These are phyloP conservation scores for Pseudomyrmex pallidus DNA, from an alignment of 1,140 invertebrate genomes.

Conservation along the genomic window DNA sequence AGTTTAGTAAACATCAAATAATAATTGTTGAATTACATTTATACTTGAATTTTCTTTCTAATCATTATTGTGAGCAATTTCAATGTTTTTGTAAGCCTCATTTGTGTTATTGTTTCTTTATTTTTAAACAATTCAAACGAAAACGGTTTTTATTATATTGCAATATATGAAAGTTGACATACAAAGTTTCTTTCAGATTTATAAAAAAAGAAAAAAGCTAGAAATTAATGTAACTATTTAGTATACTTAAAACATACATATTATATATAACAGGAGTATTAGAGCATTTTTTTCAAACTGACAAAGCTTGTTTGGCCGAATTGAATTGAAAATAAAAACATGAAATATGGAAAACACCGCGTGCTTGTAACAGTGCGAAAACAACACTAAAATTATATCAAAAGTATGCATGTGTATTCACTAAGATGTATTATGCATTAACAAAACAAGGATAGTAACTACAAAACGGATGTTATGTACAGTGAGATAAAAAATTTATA, in stretches of 20 bases:
- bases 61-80: neutral
- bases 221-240: too few species aligned
- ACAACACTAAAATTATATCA: constrained; percentile 22
- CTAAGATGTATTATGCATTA: too few species aligned
- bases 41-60: constrained; percentile 1
- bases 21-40: neutral
- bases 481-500: constrained; percentile 64
- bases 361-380: neutral
- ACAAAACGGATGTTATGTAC: constrained; percentile 62
- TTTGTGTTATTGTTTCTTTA: constrained; percentile 3
- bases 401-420: neutral
- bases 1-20: too few species aligned
- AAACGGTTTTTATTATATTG: constrained; percentile 1
- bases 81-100: constrained; percentile 10
- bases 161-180: neutral
- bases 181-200: constrained; percentile 6
- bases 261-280: constrained; percentile 14
- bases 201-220: too few species aligned
- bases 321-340: neutral
- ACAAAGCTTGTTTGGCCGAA: neutral
- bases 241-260: neutral
- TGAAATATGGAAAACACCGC: neutral
- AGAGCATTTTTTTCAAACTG: constrained; percentile 8
- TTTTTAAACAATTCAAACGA: constrained; percentile 6
- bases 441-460: constrained; percentile 1